Evolutionary conservation across 2,888 invertebrate species (phyloP).

Genomic region (Trichogramma evanescens): DNA sequence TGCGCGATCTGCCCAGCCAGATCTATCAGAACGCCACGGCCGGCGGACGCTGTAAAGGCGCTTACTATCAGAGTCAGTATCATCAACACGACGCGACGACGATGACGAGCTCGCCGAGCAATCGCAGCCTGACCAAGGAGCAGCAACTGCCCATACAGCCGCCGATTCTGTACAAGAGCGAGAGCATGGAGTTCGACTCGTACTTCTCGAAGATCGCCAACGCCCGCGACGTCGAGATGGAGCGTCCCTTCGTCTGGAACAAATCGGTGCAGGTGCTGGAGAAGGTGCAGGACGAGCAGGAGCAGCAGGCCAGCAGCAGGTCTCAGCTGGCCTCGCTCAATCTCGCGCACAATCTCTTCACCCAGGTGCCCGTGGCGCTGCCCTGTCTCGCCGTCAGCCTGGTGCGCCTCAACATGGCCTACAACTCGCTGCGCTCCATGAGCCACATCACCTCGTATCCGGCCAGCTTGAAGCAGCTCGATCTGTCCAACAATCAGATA

Average conservation of each 20-base stretch:
- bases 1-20: slow-evolving; percentile 64
- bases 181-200: slow-evolving; percentile 40
- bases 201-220: slow-evolving; percentile 45
- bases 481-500: slow-evolving; percentile 87
- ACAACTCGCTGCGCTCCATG: slow-evolving; percentile 64
- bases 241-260: slow-evolving; percentile 73
- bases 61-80: slow-evolving; percentile 12
- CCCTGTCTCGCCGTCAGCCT: slow-evolving; percentile 86
- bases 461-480: slow-evolving; percentile 79
- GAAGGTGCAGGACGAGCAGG: slow-evolving; percentile 57
- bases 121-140: slow-evolving; percentile 34
- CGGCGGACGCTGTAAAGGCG: slow-evolving; percentile 28
- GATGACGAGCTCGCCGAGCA: slow-evolving; percentile 37
- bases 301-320: slow-evolving; percentile 49
- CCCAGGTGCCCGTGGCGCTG: slow-evolving; percentile 76
- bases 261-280: slow-evolving; percentile 61
- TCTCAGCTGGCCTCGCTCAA: slow-evolving; percentile 72
- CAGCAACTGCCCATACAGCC: slow-evolving; percentile 27
- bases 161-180: slow-evolving; percentile 28
- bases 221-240: slow-evolving; percentile 53
- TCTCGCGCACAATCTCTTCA: slow-evolving; percentile 85
- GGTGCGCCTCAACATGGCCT: slow-evolving; percentile 82
- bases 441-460: slow-evolving; percentile 78
- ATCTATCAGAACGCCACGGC: slow-evolving; percentile 36
- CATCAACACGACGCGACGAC: slow-evolving; percentile 6